Evolutionary conservation across 2,113 vertebrate genomes (phyloP), one percentile per base, ranked within the genome.

Genomic region (Elgaria multicarinata): DNA sequence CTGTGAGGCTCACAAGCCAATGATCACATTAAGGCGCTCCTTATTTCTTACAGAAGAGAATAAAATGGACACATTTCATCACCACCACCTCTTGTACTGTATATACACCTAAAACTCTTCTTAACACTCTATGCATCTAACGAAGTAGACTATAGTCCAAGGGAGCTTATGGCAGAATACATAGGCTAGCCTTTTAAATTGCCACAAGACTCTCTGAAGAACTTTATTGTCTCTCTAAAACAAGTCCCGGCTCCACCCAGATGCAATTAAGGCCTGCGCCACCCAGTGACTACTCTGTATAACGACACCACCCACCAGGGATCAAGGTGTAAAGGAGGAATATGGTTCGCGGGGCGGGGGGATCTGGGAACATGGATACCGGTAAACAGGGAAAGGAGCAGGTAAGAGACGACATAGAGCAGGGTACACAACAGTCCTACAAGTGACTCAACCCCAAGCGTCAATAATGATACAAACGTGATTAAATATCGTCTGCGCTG

Each of bases 391-490:
- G 46, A 18, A 53, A 1, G 39, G 6, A 2, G 33, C 6, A 3
- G 71, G 6, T 1, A 53, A 39, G 0, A 26, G 67, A 26, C 20
- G 9, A 26, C 33, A 6, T 62, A 42, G 18, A 64, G 20, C 2
- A 53, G 0, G 14, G 6, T 42, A 69, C 88, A 89, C 22, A 78
- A 78, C 42, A 42, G 20, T 6, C 66, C 53, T 39, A 36, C 83
- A 84, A 16, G 75, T 39, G 55, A 50, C 90, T 67, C 82, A 66
- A 46, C 18, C 66, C 82, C n/a, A 3, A 88, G 31, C 90, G 87
- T 91, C 90, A 91, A 80, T 85, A 90, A 91, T 86, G 87, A 89
- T 87, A 80, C 33, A 88, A 88, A 74, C 64, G 20, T 46, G 86
- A 62, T 67, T 81, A 55, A 76, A 86, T 31, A 16, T 72, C 26